Evolutionary conservation across 1,140 invertebrate genomes (phyloP), one percentile per base, ranked within the genome.

Genomic region (Octopus bimaculoides): DNA sequence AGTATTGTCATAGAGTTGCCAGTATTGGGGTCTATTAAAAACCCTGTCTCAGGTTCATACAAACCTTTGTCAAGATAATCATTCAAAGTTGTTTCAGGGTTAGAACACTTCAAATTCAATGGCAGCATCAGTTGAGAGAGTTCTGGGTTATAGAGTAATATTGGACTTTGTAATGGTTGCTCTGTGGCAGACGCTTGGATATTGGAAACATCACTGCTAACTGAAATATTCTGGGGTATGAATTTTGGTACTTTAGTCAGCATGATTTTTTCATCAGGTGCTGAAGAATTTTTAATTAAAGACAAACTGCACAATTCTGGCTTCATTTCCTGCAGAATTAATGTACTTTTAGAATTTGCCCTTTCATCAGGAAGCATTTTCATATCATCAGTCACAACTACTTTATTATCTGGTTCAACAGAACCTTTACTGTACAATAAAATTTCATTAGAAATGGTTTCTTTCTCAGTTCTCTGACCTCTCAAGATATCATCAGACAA

Each of bases 11-110:
- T 71, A 61, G 87, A 83, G 66, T 89, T 79, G 75, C 85, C 82
- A 79, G 86, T 93, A 83, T 92, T 91, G 77, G 94, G 93, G 91
- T 96, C 94, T 92, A 95, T 95, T 20, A 97, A 80, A 17, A 75
- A 81, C 6, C 86, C 84, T 69, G 81, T 82, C 9, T 79, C 81
- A n/a, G 84, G 75, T 78, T 84, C 82, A 80, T 84, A 84, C 9
- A 86, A 73, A 54, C 84, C 84, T 53, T 86, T 86, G 73, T 86
- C 80, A 75, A 88, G 79, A 78, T 83, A 81, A 80, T 84, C 83
- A 81, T 82, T 84, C 71, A 88, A 80, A 55, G 86, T 52, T 20
- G 8, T 52, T 6, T 52, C 74, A 41, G 74, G 74, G 4, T 52
- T 52, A 8, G 41, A 52, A 52, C 52, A 14, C 52, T 52, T 75